These are phyloP conservation scores for Sebastes diploproa DNA, from an alignment of 2,797 vertebrate species.

Conservation along the genomic window DNA sequence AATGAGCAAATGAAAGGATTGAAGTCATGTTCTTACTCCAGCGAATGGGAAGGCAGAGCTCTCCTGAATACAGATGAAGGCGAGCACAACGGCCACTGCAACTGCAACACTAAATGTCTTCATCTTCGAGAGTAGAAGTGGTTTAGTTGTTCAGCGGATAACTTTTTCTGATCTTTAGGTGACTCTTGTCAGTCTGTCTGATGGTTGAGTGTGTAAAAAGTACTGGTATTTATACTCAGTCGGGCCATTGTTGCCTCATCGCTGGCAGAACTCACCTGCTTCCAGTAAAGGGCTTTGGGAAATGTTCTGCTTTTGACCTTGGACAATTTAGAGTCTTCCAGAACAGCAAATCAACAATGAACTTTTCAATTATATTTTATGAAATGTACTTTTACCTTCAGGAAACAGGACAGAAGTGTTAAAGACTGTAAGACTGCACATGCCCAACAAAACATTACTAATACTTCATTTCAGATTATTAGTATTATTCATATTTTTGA, in stretches of 20 bases:
- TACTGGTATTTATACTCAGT: not conserved
- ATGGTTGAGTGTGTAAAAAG: not conserved
- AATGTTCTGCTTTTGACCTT: not conserved
- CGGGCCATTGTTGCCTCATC: not conserved
- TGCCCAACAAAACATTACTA: no score
- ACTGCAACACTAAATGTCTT: constrained; percentile 45
- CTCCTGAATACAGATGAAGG: constrained; percentile 43
- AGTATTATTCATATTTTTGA: no score
- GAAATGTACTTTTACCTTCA: no score
- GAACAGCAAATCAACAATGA: not conserved
- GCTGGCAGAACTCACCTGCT: not conserved
- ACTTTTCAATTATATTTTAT: no score
- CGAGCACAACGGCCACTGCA: constrained; percentile 36
- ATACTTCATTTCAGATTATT: no score
- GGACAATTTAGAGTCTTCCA: not conserved
- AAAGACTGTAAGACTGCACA: no score
- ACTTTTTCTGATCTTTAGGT: not conserved
- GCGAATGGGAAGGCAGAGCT: constrained; percentile 28
- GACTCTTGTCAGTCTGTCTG: not conserved
- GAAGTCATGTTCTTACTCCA: constrained; percentile 44
- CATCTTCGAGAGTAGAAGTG: constrained; percentile 43
- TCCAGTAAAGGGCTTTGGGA: not conserved
- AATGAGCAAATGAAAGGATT: not conserved
- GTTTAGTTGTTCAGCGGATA: not conserved
- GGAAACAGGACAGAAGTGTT: no score